Evolutionary conservation across 2,797 vertebrate species (phyloP), one percentile per base, ranked within the genome.

Genomic region (Microctenopoma steveboyesi): DNA sequence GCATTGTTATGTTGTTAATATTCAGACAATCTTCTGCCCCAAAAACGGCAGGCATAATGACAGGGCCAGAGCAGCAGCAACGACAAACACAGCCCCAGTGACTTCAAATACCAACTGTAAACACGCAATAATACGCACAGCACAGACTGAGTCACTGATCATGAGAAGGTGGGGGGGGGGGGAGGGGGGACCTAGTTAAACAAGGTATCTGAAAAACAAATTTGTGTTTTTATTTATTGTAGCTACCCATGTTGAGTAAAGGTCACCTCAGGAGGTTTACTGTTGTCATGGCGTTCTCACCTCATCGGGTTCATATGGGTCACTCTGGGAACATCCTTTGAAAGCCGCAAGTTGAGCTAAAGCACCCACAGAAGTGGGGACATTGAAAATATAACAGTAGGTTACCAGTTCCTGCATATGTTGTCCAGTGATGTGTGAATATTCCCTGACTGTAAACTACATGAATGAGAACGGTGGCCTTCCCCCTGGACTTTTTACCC

Each of bases 1-100:
- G 79, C 78, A 72, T 89, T 85, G 84, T 88, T 84, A 50, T 85
- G 83, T 74, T 87, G 84, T 85, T 91, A 87, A 90, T 84, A 86
- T 88, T 84, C 83, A 82, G 83, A 81, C 71, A 65, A 84, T 60
- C 71, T 77, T 82, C 61, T 79, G 78, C 79, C 81, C 74, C 74
- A 79, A 73, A 79, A 60, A 77, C 35, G 49, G 73, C 68, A 86
- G 78, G 52, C 79, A 80, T 84, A 87, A 91, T 90, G 84, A 92
- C 70, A 81, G 70, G 77, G 85, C 80, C 83, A 49, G 76, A 86
- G 79, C 69, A 79, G 69, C 64, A 61, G 68, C 79, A 62, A 70
- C 42, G 65, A 79, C 77, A 86, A 82, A 80, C 66, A 77, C 74
- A 53, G 60, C 52, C 64, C 18, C 11, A 13, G 59, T 64, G 79